Evolutionary conservation across 1,140 invertebrate genomes (phyloP), one percentile per base, ranked within the genome.

Genomic region (Drosophila sproati): DNA sequence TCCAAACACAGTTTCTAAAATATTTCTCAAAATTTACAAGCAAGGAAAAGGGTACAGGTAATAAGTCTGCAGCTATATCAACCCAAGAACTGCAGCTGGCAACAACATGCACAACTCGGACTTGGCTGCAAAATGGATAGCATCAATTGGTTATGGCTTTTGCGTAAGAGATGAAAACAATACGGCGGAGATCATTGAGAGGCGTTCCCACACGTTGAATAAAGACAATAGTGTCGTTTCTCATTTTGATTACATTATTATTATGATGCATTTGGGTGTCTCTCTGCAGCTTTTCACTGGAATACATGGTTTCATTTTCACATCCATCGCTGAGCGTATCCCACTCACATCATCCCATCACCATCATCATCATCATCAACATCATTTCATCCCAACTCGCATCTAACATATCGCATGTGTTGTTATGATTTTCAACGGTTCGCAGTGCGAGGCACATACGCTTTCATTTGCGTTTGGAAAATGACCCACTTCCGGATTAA

Each of bases 401-500:
- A 20, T 20, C 20, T 20, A 20, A 20, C 20, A 20, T 20, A 20
- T 66, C 73, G 70, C 80, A 71, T 77, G 74, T 55, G 55, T 71
- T 67, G 48, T 62, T 62, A 75, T 79, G 75, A 82, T 79, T 88
- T 79, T 87, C 79, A 67, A 70, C 68, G 75, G 64, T 78, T 78
- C 77, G 64, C 60, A 66, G 63, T 63, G 61, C 59, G 45, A 29
- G 0, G 59, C 50, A 55, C 82, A 61, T 63, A 77, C 79, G 82
- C 82, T 86, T 88, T 86, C 82, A 82, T 82, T 86, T 88, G 82
- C 83, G 76, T 82, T 86, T 56, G 82, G 83, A 87, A 86, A 86
- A 86, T 79, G 82, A 86, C 82, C 83, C 83, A 82, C 82, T 86
- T 86, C 82, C 82, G 82, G 83, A 86, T 86, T 86, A 86, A 78